Conservation (phyloP, 2,113 vertebrate species). For the Ancistrus triradiatus region DNA sequence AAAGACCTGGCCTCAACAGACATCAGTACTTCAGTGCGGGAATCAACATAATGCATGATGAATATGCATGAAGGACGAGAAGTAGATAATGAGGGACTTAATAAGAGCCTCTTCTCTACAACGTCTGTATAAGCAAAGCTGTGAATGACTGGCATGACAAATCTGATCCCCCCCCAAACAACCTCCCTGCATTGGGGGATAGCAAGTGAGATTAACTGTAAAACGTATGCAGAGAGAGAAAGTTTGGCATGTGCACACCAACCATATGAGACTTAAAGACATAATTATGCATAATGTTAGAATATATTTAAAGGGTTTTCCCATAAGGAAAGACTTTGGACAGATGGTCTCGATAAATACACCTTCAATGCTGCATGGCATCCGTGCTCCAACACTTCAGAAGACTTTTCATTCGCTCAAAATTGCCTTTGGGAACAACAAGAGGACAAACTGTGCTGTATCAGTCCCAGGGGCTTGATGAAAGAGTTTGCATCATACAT, state of each 20-base stretch:
- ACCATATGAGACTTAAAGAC: slow-evolving; percentile 44
- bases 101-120: slow-evolving; percentile 26
- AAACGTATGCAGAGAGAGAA: slow-evolving; percentile 11
- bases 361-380: slow-evolving; percentile 19
- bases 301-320: slow-evolving; percentile 37
- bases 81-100: slow-evolving; percentile 26
- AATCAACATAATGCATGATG: slow-evolving; percentile 30
- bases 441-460: slow-evolving; percentile 27
- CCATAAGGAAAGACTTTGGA: slow-evolving; percentile 35
- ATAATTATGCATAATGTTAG: slow-evolving; percentile 48
- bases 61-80: slow-evolving; percentile 43
- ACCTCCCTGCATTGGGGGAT: background rate
- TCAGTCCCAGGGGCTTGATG: slow-evolving; percentile 1
- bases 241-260: slow-evolving; percentile 11
- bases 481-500: too few species aligned
- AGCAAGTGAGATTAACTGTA: slow-evolving; percentile 13
- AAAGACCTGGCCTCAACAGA: slow-evolving; percentile 17
- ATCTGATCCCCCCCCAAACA: slow-evolving; percentile 14
- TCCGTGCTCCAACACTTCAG: slow-evolving; percentile 22
- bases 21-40: slow-evolving; percentile 19
- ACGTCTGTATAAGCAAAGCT: slow-evolving; percentile 17
- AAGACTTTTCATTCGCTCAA: slow-evolving; percentile 29
- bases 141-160: slow-evolving; percentile 27
- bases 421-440: slow-evolving; percentile 30
- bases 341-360: slow-evolving; percentile 47